Evolutionary conservation across 1,140 invertebrate species (phyloP).

Genomic region (Drosophila mayri): DNA sequence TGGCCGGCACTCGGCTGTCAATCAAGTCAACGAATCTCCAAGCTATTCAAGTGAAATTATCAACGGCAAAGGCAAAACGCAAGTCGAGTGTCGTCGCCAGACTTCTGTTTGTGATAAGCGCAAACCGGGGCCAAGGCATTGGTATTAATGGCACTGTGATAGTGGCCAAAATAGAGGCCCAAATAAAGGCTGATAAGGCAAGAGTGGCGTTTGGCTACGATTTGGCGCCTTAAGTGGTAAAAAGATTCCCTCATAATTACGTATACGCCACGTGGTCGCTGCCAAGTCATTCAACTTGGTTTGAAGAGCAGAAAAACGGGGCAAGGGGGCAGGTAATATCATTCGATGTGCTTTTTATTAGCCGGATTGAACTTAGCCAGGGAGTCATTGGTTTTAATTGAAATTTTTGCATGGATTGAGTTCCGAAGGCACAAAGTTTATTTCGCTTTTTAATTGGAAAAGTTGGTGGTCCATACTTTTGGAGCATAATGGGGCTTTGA

Average conservation of each 20-base stretch:
- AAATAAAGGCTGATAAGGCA: constrained; percentile 48
- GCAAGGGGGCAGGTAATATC: constrained; percentile 21
- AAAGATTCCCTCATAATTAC: constrained; percentile 31
- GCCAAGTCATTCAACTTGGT: constrained; percentile 40
- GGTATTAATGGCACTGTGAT: constrained; percentile 40
- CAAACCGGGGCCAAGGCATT: constrained; percentile 54
- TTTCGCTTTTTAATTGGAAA: constrained; percentile 48
- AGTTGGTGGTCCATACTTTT: constrained; percentile 20
- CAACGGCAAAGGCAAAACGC: constrained; percentile 19
- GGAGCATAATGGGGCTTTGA: constrained; percentile 29
- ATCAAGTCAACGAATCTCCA: constrained; percentile 50
- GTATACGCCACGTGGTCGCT: constrained; percentile 60
- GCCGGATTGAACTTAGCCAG: constrained; percentile 16
- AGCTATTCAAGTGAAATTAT: constrained; percentile 66
- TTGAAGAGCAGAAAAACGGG: constrained; percentile 3
- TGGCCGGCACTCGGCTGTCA: constrained; percentile 62
- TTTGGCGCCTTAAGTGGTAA: constrained; percentile 34
- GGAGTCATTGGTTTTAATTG: constrained; percentile 44
- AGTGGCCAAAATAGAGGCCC: constrained; percentile 12
- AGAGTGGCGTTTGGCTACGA: constrained; percentile 27
- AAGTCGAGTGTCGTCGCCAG: constrained; percentile 43
- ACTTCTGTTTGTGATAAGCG: constrained; percentile 44
- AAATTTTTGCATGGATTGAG: constrained; percentile 46
- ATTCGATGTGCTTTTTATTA: constrained; percentile 39
- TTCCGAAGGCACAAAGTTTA: constrained; percentile 33